Evolutionary conservation across 2,797 vertebrate genomes (phyloP).

Genomic region (Danio kyathit): DNA sequence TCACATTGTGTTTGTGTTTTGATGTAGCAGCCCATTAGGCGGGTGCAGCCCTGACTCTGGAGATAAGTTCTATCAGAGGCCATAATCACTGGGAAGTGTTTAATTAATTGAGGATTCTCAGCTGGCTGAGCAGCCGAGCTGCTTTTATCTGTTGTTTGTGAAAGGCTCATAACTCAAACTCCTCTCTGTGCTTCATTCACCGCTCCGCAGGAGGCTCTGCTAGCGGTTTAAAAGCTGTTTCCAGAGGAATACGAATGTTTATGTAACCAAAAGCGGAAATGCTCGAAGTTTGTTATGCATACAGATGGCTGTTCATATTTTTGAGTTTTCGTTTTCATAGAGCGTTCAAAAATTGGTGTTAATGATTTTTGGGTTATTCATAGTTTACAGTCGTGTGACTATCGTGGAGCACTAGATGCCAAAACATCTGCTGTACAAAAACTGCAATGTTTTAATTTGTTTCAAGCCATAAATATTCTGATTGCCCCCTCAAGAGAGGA

Average conservation of each 20-base stretch:
- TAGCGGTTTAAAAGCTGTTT: constrained; percentile 22
- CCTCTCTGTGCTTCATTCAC: constrained; percentile 22
- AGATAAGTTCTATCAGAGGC: constrained; percentile 55
- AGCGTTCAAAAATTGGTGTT: neutral
- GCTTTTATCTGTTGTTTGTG: constrained; percentile 51
- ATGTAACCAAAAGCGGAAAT: neutral
- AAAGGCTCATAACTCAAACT: constrained; percentile 50
- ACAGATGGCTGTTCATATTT: neutral
- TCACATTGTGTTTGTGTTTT: constrained; percentile 30
- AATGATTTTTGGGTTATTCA: neutral
- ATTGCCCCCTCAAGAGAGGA: too few relatives aligned
- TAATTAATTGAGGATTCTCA: constrained; percentile 57
- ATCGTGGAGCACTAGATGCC: too few relatives aligned
- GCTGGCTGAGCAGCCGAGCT: constrained; percentile 42
- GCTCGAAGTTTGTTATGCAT: neutral
- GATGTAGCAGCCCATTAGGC: constrained; percentile 32
- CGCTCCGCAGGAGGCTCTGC: constrained; percentile 17
- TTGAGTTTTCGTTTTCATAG: neutral
- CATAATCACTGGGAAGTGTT: constrained; percentile 55
- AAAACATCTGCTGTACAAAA: too few relatives aligned
- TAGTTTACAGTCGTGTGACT: too few relatives aligned
- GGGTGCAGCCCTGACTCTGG: constrained; percentile 32
- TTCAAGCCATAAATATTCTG: too few relatives aligned
- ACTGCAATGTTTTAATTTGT: too few relatives aligned
- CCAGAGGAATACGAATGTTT: neutral